Percentiles rank a stretch among this genome's conserved stretches.
These are phyloP conservation scores for Phortica okadai DNA, from an alignment of 2,888 invertebrate genomes.

Conservation along the genomic window DNA sequence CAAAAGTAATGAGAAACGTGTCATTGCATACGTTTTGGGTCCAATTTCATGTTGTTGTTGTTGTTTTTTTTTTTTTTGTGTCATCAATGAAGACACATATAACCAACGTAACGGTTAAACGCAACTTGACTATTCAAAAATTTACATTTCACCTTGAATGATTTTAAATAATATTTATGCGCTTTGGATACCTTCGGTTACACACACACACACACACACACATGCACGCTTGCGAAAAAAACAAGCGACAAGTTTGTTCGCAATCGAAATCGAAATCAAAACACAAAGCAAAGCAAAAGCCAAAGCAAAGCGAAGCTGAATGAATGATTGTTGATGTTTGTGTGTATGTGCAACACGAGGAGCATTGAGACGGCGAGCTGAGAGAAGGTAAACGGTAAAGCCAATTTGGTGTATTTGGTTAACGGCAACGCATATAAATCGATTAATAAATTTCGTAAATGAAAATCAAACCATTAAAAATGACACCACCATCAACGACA, in stretches of 20 bases:
- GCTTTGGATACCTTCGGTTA: background rate
- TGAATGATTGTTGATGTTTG: background rate
- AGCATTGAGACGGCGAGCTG: background rate
- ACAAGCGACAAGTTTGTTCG: background rate
- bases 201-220: slow-evolving; percentile 14
- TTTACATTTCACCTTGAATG: slow-evolving; percentile 65
- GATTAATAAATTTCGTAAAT: slow-evolving; percentile 69
- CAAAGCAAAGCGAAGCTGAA: background rate
- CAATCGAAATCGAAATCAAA: background rate
- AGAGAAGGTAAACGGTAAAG: background rate
- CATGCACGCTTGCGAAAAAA: slow-evolving; percentile 3
- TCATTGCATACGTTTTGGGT: slow-evolving; percentile 35
- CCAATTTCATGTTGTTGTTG: slow-evolving; percentile 12
- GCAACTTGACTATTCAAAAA: slow-evolving; percentile 42
- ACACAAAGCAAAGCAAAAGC: background rate
- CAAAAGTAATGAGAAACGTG: slow-evolving; percentile 52
- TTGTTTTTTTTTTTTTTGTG: slow-evolving; percentile 34
- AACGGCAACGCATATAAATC: slow-evolving; percentile 62
- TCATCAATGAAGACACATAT: slow-evolving; percentile 24
- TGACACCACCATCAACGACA: slow-evolving; percentile 49
- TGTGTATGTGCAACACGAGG: background rate
- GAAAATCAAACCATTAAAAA: slow-evolving; percentile 47
- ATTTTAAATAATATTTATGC: slow-evolving; percentile 8
- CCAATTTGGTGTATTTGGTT: slow-evolving; percentile 16
- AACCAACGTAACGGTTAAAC: slow-evolving; percentile 56